Percentiles rank a stretch among this genome's conserved stretches.
These are phyloP conservation scores for Ennomos erosarius DNA, from an alignment of 2,888 invertebrate genomes.

Conservation along the genomic window DNA sequence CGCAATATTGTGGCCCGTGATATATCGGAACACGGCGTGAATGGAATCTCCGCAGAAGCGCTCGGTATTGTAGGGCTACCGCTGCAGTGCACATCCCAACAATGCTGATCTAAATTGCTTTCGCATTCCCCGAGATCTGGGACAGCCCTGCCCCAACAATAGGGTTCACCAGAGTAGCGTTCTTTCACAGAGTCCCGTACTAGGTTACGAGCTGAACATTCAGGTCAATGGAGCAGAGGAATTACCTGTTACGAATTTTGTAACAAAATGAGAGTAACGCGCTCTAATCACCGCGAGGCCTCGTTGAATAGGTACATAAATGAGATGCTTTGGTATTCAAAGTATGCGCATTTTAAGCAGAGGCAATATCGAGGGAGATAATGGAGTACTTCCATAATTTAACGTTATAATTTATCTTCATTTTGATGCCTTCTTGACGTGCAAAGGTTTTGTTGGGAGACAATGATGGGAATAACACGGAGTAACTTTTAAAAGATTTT, in stretches of 20 bases:
- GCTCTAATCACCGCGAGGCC: constrained; percentile 29
- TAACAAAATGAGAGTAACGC: constrained; percentile 17
- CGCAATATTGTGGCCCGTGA: constrained; percentile 13
- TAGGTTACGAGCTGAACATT: constrained; percentile 69
- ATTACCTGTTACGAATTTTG: constrained; percentile 56
- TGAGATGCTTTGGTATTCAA: constrained; percentile 38
- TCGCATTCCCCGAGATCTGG: constrained; percentile 78
- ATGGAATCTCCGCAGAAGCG: constrained; percentile 26
- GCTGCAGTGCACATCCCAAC: constrained; percentile 66
- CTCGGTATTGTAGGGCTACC: constrained; percentile 36
- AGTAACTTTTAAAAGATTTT: too few species aligned
- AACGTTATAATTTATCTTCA: constrained; percentile 27
- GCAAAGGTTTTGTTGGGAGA: constrained; percentile 14
- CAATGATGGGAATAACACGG: too few species aligned
- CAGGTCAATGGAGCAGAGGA: constrained; percentile 73
- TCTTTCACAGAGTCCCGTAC: constrained; percentile 68
- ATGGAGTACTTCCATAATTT: constrained; percentile 36
- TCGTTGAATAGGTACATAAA: constrained; percentile 25
- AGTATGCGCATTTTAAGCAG: constrained; percentile 43
- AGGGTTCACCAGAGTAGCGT: constrained; percentile 65
- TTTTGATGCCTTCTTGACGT: constrained; percentile 15
- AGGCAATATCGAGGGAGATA: constrained; percentile 38
- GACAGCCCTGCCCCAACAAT: constrained; percentile 69
- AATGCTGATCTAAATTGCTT: constrained; percentile 77
- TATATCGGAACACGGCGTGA: constrained; percentile 13